phyloP scores from a whole-genome alignment of 2,113 vertebrate genomes.

The Macroglossus sobrinus region DNA sequence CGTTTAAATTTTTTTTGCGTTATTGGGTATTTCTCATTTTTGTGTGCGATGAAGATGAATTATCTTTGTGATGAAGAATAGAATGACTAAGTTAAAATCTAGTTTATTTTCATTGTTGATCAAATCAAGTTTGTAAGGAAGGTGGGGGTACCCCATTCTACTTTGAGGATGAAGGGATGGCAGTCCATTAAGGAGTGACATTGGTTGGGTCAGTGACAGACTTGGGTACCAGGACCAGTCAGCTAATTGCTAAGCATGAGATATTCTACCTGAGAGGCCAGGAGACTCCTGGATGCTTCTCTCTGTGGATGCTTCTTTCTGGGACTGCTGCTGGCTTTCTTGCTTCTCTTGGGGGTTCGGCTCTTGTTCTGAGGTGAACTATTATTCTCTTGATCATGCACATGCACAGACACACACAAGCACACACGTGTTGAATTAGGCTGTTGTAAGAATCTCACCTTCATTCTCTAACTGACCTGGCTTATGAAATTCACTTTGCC shows the following conservation, averaged over 20 bases:
- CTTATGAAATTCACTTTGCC: background rate
- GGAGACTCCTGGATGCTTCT: background rate
- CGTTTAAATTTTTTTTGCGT: background rate
- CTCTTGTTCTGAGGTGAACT: background rate
- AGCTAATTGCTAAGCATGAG: accelerated
- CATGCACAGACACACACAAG: background rate
- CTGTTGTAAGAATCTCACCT: background rate
- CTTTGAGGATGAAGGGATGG: background rate
- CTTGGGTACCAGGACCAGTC: background rate
- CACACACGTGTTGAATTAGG: background rate
- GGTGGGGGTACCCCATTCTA: background rate
- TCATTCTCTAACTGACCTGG: background rate
- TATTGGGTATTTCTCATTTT: background rate
- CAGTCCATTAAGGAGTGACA: accelerated
- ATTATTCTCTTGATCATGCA: background rate
- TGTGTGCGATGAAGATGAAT: background rate
- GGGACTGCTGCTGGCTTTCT: background rate
- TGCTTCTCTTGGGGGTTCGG: background rate
- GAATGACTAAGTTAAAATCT: background rate
- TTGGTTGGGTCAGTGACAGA: background rate
- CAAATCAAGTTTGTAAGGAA: background rate
- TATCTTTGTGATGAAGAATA: background rate
- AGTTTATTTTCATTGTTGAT: background rate
- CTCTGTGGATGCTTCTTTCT: too few species aligned
- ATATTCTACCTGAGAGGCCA: background rate